A percentile compares a stretch with the other conserved stretches of the same genome.
These are phyloP conservation scores for Euproctis similis DNA, from an alignment of 2,888 invertebrate species.

Conservation along the genomic window DNA sequence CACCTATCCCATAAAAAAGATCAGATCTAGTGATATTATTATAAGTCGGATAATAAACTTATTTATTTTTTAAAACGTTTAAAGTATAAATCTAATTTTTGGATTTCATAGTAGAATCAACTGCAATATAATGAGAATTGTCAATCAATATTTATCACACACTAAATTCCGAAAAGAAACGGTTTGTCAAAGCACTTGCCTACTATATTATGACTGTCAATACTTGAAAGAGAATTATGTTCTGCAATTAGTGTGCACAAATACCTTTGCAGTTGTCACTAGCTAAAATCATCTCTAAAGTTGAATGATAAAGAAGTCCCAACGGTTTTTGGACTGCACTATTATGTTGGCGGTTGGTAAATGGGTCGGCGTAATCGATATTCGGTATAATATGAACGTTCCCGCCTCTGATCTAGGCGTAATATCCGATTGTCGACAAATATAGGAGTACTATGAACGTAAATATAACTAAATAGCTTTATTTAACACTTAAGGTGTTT, in stretches of 20 bases:
- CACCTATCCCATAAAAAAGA: too few species aligned
- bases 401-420: constrained; percentile 19
- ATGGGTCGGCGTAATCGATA: constrained; percentile 36
- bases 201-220: constrained; percentile 21
- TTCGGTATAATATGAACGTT: constrained; percentile 30
- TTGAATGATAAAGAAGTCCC: constrained; percentile 6
- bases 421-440: constrained; percentile 27
- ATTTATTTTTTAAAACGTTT: too few species aligned
- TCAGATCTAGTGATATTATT: too few species aligned
- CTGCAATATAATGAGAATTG: too few species aligned
- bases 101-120: too few species aligned
- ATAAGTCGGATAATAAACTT: too few species aligned
- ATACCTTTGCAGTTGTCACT: constrained; percentile 4
- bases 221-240: constrained; percentile 19
- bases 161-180: too few species aligned
- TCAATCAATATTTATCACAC: too few species aligned
- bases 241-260: constrained; percentile 17
- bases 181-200: too few species aligned
- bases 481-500: too few species aligned
- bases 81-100: too few species aligned
- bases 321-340: constrained; percentile 11
- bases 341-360: constrained; percentile 29
- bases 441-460: constrained; percentile 7
- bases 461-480: too few species aligned
- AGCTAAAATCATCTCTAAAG: constrained; percentile 11